Conservation (phyloP, 2,888 invertebrate species). For the Elgonia sp. region DNA sequence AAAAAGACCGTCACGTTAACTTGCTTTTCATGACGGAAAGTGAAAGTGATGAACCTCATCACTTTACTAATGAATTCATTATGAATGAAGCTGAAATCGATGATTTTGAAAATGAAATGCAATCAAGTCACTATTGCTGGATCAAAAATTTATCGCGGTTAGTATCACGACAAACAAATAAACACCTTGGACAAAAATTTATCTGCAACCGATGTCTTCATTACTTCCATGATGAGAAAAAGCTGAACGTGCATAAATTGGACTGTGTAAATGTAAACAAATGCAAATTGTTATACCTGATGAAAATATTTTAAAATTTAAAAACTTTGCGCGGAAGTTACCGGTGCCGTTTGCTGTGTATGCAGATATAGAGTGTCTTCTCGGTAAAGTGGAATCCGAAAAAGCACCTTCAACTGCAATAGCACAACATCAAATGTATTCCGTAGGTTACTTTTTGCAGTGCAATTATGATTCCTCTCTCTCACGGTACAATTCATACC, state of each 20-base stretch:
- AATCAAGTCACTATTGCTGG: constrained; percentile 29
- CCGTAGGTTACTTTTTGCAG: constrained; percentile 4
- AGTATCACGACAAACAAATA: too few relatives aligned
- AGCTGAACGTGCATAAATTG: neutral
- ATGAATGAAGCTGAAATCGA: neutral
- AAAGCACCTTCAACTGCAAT: neutral
- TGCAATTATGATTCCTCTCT: constrained; percentile 1
- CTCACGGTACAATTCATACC: neutral
- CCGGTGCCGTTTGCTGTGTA: constrained; percentile 1
- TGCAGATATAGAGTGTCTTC: neutral
- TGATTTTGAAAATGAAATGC: too few relatives aligned
- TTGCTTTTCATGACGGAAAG: constrained; percentile 15
- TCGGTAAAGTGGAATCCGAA: neutral
- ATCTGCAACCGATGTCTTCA: constrained; percentile 19
- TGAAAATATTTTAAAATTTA: constrained; percentile 15
- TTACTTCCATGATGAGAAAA: neutral
- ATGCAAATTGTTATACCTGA: neutral
- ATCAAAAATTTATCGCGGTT: too few relatives aligned
- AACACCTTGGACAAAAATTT: too few relatives aligned
- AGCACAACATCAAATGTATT: neutral
- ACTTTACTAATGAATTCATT: too few relatives aligned
- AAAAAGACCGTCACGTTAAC: constrained; percentile 44
- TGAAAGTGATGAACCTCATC: too few relatives aligned
- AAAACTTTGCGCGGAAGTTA: constrained; percentile 2
- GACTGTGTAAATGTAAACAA: neutral